A percentile compares a stretch with the other conserved stretches of the same genome.
Evolutionary conservation across 2,888 invertebrate species (phyloP).

Genomic region (Laspeyria flexula): DNA sequence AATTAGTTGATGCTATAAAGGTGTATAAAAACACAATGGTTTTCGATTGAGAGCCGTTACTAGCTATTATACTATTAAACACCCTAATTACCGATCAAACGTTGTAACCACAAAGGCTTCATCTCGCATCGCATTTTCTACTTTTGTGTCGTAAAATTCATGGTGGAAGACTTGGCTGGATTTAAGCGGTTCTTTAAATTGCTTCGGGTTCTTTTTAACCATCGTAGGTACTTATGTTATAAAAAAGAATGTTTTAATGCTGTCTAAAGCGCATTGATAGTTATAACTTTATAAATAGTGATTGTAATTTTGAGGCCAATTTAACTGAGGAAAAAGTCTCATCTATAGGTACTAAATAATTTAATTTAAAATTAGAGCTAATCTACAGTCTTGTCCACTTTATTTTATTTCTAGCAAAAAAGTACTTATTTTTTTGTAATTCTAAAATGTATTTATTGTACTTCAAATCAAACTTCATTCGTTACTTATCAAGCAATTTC

Average conservation of each 20-base stretch:
- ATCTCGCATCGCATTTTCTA: slow-evolving; percentile 70
- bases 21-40: slow-evolving; percentile 69
- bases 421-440: no score
- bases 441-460: no score
- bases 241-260: background rate
- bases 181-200: slow-evolving; percentile 72
- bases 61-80: slow-evolving; percentile 75
- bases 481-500: no score
- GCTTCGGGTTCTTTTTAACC: slow-evolving; percentile 58
- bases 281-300: no score
- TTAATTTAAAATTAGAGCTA: no score
- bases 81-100: slow-evolving; percentile 83
- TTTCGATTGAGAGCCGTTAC: slow-evolving; percentile 77
- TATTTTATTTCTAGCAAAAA: no score
- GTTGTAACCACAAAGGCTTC: slow-evolving; percentile 77
- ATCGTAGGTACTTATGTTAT: slow-evolving; percentile 9
- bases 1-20: slow-evolving; percentile 56
- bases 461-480: no score
- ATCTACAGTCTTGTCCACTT: no score
- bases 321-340: no score
- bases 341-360: no score
- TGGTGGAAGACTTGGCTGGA: slow-evolving; percentile 61
- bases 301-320: no score
- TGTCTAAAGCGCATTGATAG: background rate
- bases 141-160: slow-evolving; percentile 76